Percentiles rank a stretch among this genome's conserved stretches.
Evolutionary conservation across 2,888 invertebrate species (phyloP).

Genomic region (Ariolimax columbianus): DNA sequence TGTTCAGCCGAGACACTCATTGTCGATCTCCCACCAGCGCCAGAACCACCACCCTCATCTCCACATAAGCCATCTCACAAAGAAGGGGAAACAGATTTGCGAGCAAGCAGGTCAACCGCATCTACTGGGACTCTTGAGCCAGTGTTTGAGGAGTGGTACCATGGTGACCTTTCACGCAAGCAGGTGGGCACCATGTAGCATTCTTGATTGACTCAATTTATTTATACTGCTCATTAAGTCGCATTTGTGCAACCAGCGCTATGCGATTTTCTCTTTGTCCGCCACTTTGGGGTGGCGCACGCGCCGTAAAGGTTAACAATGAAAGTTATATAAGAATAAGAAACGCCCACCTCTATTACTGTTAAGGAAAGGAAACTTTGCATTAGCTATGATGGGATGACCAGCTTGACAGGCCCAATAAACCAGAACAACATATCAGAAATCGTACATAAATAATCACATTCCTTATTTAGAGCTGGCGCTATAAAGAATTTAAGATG

Average conservation of each 20-base stretch:
- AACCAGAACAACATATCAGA: too few relatives aligned
- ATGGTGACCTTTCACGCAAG: conserved; percentile 91
- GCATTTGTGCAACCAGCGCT: neutral
- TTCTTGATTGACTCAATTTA: neutral
- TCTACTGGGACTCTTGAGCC: conserved; percentile 57
- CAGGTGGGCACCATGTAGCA: conserved; percentile 84
- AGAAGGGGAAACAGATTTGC: conserved; percentile 50
- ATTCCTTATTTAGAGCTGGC: too few relatives aligned
- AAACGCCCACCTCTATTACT: too few relatives aligned
- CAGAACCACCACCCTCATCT: conserved; percentile 9
- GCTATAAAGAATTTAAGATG: too few relatives aligned
- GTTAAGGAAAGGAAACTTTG: too few relatives aligned
- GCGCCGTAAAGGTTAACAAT: too few relatives aligned
- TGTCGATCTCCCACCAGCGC: conserved; percentile 47
- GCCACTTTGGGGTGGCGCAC: too few relatives aligned
- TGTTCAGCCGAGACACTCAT: conserved; percentile 37
- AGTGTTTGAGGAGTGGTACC: conserved; percentile 91
- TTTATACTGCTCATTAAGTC: too few relatives aligned
- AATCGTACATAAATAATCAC: too few relatives aligned
- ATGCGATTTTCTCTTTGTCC: neutral
- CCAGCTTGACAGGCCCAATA: too few relatives aligned
- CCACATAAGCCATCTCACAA: neutral
- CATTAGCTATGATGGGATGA: too few relatives aligned
- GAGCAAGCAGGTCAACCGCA: conserved; percentile 41
- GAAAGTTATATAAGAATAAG: too few relatives aligned